phyloP scores from a whole-genome alignment of 2,888 invertebrate species.

The Thera britannica region DNA sequence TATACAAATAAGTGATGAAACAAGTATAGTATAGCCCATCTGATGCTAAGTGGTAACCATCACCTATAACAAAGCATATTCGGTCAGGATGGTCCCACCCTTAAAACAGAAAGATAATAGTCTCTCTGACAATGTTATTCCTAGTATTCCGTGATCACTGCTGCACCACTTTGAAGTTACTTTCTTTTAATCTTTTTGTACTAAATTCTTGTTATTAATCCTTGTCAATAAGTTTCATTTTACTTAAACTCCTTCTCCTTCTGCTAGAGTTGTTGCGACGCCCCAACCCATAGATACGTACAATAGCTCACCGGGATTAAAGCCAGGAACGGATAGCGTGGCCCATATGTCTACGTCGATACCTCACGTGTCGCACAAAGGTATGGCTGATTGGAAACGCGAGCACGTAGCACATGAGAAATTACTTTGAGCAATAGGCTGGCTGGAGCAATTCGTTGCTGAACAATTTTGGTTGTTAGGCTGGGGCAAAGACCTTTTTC shows the following conservation, averaged over 20 bases:
- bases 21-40: no score
- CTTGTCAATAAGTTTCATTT: neutral
- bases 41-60: no score
- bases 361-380: conserved; percentile 54
- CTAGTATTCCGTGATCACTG: no score
- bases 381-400: conserved; percentile 55
- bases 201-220: no score
- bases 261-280: conserved; percentile 7
- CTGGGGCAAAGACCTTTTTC: neutral
- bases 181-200: no score
- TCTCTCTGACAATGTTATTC: no score
- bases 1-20: no score
- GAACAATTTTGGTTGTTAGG: neutral
- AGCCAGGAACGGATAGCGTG: conserved; percentile 54
- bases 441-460: conserved; percentile 23
- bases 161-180: no score
- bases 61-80: no score
- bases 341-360: conserved; percentile 54
- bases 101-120: no score
- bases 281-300: conserved; percentile 45
- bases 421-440: conserved; percentile 46
- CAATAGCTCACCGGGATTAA: conserved; percentile 56
- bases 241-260: conserved; percentile 3
- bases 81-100: no score
- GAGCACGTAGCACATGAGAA: conserved; percentile 44